Evolutionary conservation across 2,888 invertebrate genomes (phyloP).

Genomic region (Nephrotoma flavescens): DNA sequence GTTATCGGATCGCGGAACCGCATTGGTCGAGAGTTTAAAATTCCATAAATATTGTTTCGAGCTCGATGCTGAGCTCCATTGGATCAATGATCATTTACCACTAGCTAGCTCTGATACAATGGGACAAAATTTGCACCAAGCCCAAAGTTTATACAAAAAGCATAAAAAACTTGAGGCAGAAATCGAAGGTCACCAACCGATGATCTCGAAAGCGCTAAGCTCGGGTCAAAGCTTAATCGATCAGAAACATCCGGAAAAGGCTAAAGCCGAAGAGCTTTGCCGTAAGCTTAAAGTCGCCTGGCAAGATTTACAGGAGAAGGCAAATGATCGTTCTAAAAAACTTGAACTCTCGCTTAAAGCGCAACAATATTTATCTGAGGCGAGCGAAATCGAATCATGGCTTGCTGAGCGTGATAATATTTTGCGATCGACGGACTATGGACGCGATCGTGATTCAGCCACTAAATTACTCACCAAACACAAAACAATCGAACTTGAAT

Average conservation of each 20-base stretch:
- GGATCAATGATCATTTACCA: constrained; percentile 84
- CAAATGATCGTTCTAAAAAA: constrained; percentile 55
- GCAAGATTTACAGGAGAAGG: constrained; percentile 54
- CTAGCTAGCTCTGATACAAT: constrained; percentile 59
- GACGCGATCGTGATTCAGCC: constrained; percentile 79
- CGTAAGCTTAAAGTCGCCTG: constrained; percentile 55
- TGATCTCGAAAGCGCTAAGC: constrained; percentile 68
- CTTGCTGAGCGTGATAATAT: constrained; percentile 74
- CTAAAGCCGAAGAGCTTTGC: constrained; percentile 62
- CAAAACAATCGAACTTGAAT: constrained; percentile 81
- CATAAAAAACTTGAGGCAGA: constrained; percentile 88
- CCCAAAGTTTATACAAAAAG: constrained; percentile 82
- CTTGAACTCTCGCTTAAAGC: constrained; percentile 76
- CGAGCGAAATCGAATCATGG: constrained; percentile 87
- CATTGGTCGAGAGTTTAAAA: constrained; percentile 68
- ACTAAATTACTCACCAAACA: constrained; percentile 89
- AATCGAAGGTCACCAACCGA: constrained; percentile 69
- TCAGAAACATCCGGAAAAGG: constrained; percentile 63
- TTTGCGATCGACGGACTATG: constrained; percentile 69
- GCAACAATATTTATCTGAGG: constrained; percentile 85
- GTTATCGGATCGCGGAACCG: constrained; percentile 51
- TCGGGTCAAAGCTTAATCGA: constrained; percentile 61
- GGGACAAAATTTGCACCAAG: constrained; percentile 80
- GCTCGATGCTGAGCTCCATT: constrained; percentile 81
- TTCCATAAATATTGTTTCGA: constrained; percentile 91